Evolutionary conservation across 2,797 vertebrate species (phyloP).

Genomic region (Coracias cyanogaster): DNA sequence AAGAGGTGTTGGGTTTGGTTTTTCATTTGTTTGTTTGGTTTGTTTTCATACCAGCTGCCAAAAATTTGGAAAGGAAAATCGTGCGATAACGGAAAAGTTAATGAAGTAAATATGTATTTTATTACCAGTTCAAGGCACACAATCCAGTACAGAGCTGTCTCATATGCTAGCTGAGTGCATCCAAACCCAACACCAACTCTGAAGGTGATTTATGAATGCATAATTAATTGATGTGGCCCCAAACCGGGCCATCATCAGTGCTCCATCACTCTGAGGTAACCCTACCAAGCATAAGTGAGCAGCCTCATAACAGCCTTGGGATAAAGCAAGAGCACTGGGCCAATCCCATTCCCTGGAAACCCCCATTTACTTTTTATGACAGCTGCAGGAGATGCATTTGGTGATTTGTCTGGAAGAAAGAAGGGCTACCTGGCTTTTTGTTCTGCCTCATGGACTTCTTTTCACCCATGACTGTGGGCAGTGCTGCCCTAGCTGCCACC

Average conservation of each 20-base stretch:
- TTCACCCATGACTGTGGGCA: background rate
- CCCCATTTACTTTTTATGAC: background rate
- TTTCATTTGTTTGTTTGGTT: background rate
- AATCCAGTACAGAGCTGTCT: background rate
- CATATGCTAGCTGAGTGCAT: background rate
- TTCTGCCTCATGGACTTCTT: background rate
- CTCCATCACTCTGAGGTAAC: background rate
- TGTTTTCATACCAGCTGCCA: background rate
- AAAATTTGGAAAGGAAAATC: background rate
- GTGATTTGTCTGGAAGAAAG: background rate
- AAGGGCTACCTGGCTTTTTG: background rate
- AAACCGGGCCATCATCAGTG: background rate
- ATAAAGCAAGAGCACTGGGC: background rate
- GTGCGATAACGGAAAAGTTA: background rate
- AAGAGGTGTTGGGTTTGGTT: background rate
- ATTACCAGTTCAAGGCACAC: background rate
- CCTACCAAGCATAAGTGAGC: rapidly evolving
- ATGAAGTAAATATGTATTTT: background rate
- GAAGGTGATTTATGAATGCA: background rate
- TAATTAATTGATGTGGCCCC: background rate
- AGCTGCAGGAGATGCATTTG: background rate
- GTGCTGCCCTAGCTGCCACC: background rate
- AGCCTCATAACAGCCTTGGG: rapidly evolving
- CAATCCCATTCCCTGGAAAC: background rate
- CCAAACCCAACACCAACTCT: background rate